Evolutionary conservation across 2,797 vertebrate species (phyloP).

Genomic region (Micromesistius poutassou): DNA sequence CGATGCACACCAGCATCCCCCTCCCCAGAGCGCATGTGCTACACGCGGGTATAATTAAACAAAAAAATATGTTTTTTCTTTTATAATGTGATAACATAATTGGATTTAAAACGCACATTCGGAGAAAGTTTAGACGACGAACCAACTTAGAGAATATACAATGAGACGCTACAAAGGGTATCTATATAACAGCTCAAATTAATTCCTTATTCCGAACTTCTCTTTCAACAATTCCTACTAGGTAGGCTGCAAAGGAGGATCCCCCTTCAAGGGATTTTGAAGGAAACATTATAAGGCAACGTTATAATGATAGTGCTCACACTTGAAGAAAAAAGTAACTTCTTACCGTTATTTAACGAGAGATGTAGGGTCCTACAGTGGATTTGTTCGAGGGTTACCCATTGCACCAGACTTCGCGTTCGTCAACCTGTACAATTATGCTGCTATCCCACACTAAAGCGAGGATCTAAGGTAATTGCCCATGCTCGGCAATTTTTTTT

Average conservation of each 20-base stretch:
- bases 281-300: not conserved
- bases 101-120: too few relatives aligned
- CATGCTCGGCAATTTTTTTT: conserved; percentile 46
- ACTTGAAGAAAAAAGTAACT: conserved; percentile 38
- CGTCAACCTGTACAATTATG: conserved; percentile 26
- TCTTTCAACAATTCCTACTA: too few relatives aligned
- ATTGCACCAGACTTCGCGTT: conserved; percentile 51
- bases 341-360: conserved; percentile 69
- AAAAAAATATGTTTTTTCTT: too few relatives aligned
- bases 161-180: too few relatives aligned
- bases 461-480: conserved; percentile 54
- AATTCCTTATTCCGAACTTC: too few relatives aligned
- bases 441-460: conserved; percentile 32
- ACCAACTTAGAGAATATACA: too few relatives aligned
- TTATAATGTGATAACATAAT: too few relatives aligned
- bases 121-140: too few relatives aligned
- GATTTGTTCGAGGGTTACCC: conserved; percentile 47
- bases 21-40: too few relatives aligned
- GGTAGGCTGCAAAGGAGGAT: not conserved
- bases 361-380: conserved; percentile 31
- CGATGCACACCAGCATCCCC: too few relatives aligned
- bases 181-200: too few relatives aligned
- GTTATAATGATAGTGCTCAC: conserved; percentile 34
- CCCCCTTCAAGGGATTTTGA: not conserved
- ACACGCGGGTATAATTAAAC: too few relatives aligned